Evolutionary conservation across 2,888 invertebrate species (phyloP), one percentile per base, ranked within the genome.

Genomic region (Sphaeridia pumilis): DNA sequence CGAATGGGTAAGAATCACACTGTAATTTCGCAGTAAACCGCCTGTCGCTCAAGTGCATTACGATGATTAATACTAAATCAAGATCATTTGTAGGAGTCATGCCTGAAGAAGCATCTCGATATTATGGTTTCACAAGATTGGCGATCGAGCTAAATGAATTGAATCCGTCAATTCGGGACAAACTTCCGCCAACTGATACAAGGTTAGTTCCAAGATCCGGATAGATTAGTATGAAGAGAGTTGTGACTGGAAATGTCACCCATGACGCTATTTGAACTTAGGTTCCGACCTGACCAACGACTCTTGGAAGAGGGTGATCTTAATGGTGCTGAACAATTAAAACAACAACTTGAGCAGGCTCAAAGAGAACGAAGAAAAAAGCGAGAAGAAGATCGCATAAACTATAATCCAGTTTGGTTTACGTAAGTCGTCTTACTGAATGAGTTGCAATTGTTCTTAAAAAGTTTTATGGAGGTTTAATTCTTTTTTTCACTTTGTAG

Each of bases 41-140:
- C n/a, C n/a, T n/a, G n/a, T n/a, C n/a, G n/a, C n/a, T n/a, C n/a
- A n/a, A n/a, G n/a, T 27, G 14, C 21, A 14, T 4, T 49, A n/a
- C n/a, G n/a, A n/a, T n/a, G n/a, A n/a, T n/a, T n/a, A n/a, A n/a
- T n/a, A n/a, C n/a, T n/a, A n/a, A n/a, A n/a, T n/a, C n/a, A n/a
- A n/a, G n/a, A n/a, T 46, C 48, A 54, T 47, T 42, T 54, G 56
- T 58, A n/a, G n/a, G n/a, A n/a, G n/a, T n/a, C n/a, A 80, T 87
- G 79, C 86, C 87, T 0, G 81, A 84, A 17, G 83, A 87, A 62
- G 79, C 81, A 70, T 83, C 84, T 67, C 67, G 80, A 52, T 87
- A 85, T 72, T 87, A 87, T 71, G 87, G 87, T 3, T 87, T 87
- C 73, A 84, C 87, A 3, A 74, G 83, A 61, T 87, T 87, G 72